Evolutionary conservation across 2,888 invertebrate species (phyloP).

Genomic region (Ectobius pallidus): DNA sequence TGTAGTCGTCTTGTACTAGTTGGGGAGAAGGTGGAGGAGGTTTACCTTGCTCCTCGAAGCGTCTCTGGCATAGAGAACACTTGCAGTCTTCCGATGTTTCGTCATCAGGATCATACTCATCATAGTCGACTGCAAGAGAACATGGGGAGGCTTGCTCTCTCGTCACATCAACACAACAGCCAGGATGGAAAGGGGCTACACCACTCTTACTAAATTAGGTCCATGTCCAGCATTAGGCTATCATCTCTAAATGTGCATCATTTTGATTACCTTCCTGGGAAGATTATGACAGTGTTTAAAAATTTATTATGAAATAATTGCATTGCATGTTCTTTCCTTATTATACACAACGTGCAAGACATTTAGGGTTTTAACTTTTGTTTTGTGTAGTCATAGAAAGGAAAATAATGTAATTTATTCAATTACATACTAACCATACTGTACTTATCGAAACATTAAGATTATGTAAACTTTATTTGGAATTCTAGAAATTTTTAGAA

Average conservation of each 20-base stretch:
- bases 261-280: no score
- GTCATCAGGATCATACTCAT: slow-evolving; percentile 52
- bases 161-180: slow-evolving; percentile 19
- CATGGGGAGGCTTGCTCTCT: slow-evolving; percentile 26
- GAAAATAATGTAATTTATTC: no score
- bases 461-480: no score
- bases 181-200: neutral
- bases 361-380: no score
- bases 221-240: neutral
- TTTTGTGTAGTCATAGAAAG: no score
- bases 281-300: no score
- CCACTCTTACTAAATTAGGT: slow-evolving; percentile 11
- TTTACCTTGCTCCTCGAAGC: slow-evolving; percentile 80
- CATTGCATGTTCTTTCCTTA: no score
- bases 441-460: no score
- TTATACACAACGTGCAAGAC: no score
- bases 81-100: slow-evolving; percentile 61
- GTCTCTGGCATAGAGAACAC: slow-evolving; percentile 78
- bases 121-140: slow-evolving; percentile 60
- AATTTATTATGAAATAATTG: no score
- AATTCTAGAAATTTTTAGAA: no score
- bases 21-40: slow-evolving; percentile 45
- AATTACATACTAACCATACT: no score
- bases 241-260: slow-evolving; percentile 2
- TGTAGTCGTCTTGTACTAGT: slow-evolving; percentile 31